phyloP scores from a whole-genome alignment of 2,113 vertebrate genomes.

The Python bivittatus region DNA sequence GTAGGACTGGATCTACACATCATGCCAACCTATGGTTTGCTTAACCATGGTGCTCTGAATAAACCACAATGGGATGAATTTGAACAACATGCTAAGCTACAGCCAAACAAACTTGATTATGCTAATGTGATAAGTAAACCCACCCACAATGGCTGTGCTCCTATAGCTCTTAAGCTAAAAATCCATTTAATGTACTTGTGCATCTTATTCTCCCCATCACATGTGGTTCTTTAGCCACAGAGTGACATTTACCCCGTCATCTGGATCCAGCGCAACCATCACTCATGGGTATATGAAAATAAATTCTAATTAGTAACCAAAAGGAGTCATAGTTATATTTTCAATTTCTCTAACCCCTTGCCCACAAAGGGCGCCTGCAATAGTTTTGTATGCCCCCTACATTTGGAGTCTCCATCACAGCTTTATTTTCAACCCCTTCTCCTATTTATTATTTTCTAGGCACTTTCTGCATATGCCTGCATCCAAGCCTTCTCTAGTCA shows the following conservation, averaged over 20 bases:
- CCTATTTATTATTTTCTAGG: no score
- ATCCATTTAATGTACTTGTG: background rate
- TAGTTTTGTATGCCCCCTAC: no score
- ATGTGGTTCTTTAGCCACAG: background rate
- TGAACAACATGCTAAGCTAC: background rate
- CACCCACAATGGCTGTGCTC: no score
- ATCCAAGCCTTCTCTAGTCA: background rate
- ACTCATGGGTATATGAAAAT: background rate
- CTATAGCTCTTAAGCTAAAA: background rate
- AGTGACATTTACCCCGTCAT: background rate
- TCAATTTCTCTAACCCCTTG: no score
- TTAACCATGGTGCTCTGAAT: background rate
- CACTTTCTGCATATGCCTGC: background rate
- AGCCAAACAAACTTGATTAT: background rate
- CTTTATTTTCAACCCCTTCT: no score
- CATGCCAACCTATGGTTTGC: background rate
- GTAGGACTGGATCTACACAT: background rate
- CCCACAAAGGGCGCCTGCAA: no score
- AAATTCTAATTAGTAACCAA: background rate
- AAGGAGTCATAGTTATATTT: background rate
- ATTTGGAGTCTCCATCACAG: no score
- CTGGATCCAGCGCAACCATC: background rate
- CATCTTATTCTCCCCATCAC: background rate
- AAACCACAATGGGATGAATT: background rate
- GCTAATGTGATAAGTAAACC: background rate